Conservation (phyloP, 2,113 vertebrate species). For the Peucedramus taeniatus region DNA sequence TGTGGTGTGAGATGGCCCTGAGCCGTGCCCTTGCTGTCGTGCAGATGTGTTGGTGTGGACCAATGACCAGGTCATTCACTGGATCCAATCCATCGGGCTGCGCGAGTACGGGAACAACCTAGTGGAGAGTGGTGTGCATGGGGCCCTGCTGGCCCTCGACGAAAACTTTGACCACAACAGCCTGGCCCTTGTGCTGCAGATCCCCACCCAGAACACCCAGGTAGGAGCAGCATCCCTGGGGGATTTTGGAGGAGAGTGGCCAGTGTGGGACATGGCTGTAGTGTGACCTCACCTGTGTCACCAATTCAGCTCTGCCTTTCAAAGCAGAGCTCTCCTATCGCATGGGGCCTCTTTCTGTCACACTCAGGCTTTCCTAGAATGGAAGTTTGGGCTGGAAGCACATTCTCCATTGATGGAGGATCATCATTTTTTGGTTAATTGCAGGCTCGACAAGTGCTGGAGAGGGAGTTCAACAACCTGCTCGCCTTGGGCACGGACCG, state of each 20-base stretch:
- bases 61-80: constrained; percentile 94
- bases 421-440: neutral
- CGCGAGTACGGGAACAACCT: constrained; percentile 90
- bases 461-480: constrained; percentile 95
- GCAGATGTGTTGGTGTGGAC: constrained; percentile 95
- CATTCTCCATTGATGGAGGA: neutral
- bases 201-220: constrained; percentile 97
- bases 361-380: neutral
- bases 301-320: neutral
- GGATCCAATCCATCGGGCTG: constrained; percentile 92
- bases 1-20: neutral
- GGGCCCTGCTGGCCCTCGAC: constrained; percentile 87
- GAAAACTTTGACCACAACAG: constrained; percentile 96
- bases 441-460: constrained; percentile 94
- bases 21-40: neutral
- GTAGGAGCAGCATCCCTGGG: constrained; percentile 51
- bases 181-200: constrained; percentile 91
- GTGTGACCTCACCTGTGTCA: neutral
- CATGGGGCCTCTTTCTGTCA: accelerated
- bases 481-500: constrained; percentile 91
- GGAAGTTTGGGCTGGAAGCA: neutral
- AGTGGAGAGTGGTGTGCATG: constrained; percentile 88
- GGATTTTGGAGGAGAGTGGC: neutral
- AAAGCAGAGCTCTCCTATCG: neutral
- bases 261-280: accelerated